A percentile compares a stretch with the other conserved stretches of the same genome.
These are phyloP conservation scores for Trachelus tabidus DNA, from an alignment of 2,888 invertebrate genomes.

Conservation along the genomic window DNA sequence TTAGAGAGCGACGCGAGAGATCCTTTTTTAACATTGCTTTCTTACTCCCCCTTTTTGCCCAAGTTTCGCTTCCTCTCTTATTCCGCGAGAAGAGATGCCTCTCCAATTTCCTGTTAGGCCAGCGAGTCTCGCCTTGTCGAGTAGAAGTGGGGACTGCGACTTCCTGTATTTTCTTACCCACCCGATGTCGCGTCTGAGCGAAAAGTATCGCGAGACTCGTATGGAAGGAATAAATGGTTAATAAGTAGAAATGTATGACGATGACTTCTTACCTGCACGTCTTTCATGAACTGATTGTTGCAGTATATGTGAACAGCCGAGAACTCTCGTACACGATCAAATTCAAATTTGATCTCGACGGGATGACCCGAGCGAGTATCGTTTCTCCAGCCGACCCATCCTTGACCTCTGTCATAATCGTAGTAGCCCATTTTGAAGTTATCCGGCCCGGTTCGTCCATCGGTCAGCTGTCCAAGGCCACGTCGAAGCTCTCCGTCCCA, in stretches of 20 bases:
- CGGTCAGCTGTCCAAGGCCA: slow-evolving; percentile 87
- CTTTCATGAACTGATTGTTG: slow-evolving; percentile 87
- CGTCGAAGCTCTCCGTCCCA: slow-evolving; percentile 81
- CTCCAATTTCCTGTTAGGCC: neutral
- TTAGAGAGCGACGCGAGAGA: neutral
- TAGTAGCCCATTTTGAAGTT: slow-evolving; percentile 76
- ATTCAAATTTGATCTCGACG: slow-evolving; percentile 81
- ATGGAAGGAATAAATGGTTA: neutral
- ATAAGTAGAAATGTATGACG: neutral
- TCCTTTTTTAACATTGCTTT: neutral
- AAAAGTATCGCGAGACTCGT: neutral
- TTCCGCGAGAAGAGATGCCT: neutral
- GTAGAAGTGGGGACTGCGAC: neutral
- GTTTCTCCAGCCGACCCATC: slow-evolving; percentile 94
- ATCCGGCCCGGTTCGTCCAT: slow-evolving; percentile 83
- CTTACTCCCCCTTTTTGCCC: slow-evolving; percentile 13
- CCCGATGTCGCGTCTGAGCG: neutral
- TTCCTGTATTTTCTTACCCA: neutral
- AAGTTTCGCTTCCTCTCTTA: slow-evolving; percentile 12
- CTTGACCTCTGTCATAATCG: slow-evolving; percentile 73
- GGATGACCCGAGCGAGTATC: slow-evolving; percentile 75
- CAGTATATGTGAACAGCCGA: slow-evolving; percentile 83
- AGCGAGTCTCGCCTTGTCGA: neutral
- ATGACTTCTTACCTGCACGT: slow-evolving; percentile 75
- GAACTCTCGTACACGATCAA: slow-evolving; percentile 89